Evolutionary conservation across 2,113 vertebrate genomes (phyloP), one percentile per base, ranked within the genome.

Genomic region (Thunnus thynnus): DNA sequence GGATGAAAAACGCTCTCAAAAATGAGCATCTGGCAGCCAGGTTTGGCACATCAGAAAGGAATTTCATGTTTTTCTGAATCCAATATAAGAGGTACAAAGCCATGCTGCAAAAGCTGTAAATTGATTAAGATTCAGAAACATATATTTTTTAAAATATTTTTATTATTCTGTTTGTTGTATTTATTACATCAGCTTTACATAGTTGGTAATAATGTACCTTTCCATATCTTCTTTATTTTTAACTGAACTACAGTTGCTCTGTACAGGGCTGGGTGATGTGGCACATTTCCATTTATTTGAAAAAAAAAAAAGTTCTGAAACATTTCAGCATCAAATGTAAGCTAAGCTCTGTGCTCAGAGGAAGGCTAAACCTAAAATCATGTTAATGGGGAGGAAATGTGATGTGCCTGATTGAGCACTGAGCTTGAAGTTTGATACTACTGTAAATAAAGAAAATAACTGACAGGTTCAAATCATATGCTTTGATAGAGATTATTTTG

Each of bases 21-120:
- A 77, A 84, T 11, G 11, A 66, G 73, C 89, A 92, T 91, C 89
- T 93, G 92, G 90, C 60, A 16, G 25, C 73, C 89, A 91, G 82
- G 17, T 87, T 67, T 44, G 61, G 48, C 30, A 57, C 13, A 71
- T 13, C 17, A 62, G 14, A 80, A 17, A 82, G 46, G 56, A 88
- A 78, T 89, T 62, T 72, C 3, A 76, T 77, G 47, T 76, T 75
- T 78, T 30, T 50, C 11, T 73, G 46, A 82, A 76, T 67, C 68
- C 46, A 66, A 2, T 41, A 2, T 58, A 52, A 72, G 30, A 58
- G 12, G n/a, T 36, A 71, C 13, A 72, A 86, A 74, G 27, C 17
- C 18, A 13, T 76, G 30, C 20, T 68, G 7, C 57, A 84, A 61
- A 36, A 1, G 30, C 20, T 52, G 12, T 25, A 27, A 25, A 48